Evolutionary conservation across 23 tunicate genomes (phyloP).

Genomic region (Aplidium turbinatum): DNA sequence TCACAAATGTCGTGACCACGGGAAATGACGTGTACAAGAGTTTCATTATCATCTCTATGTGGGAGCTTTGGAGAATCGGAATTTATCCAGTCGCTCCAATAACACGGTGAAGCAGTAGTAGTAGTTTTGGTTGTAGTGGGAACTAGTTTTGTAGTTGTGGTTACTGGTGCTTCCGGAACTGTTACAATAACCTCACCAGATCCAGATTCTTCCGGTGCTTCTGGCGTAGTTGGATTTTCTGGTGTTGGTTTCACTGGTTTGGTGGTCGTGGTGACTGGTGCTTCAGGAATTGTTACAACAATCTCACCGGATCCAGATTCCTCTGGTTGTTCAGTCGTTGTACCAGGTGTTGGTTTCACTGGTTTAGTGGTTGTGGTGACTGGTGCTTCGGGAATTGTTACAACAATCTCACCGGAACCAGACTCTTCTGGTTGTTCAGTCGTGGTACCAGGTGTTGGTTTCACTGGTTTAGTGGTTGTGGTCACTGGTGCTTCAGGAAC

Average conservation of each 20-base stretch:
- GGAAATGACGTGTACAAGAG: slow-evolving; percentile 44
- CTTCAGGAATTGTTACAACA: slow-evolving; percentile 27
- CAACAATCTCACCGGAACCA: slow-evolving; percentile 38
- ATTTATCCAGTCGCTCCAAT: slow-evolving; percentile 82
- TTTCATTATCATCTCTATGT: slow-evolving; percentile 72
- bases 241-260: slow-evolving; percentile 30
- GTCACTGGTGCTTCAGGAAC: slow-evolving; percentile 49
- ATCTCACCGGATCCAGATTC: slow-evolving; percentile 64
- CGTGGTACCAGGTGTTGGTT: slow-evolving; percentile 41
- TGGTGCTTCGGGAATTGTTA: slow-evolving; percentile 40
- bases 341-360: slow-evolving; percentile 33
- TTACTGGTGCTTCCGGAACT: slow-evolving; percentile 41
- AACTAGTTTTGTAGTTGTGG: slow-evolving; percentile 29
- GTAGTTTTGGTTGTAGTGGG: slow-evolving; percentile 32
- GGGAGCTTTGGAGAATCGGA: slow-evolving; percentile 82
- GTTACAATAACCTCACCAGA: slow-evolving; percentile 49
- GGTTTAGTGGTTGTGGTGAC: slow-evolving; percentile 55
- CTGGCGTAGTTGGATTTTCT: slow-evolving; percentile 45
- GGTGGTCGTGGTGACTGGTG: slow-evolving; percentile 61
- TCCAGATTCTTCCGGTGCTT: slow-evolving; percentile 56
- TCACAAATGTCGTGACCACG: slow-evolving; percentile 49
- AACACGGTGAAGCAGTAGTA: slow-evolving; percentile 52
- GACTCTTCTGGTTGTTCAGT: slow-evolving; percentile 55
- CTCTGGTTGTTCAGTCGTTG: slow-evolving; percentile 50
- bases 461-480: slow-evolving; percentile 43